Conservation (phyloP, 2,888 invertebrate species). For the Caenorhabditis wallacei region DNA sequence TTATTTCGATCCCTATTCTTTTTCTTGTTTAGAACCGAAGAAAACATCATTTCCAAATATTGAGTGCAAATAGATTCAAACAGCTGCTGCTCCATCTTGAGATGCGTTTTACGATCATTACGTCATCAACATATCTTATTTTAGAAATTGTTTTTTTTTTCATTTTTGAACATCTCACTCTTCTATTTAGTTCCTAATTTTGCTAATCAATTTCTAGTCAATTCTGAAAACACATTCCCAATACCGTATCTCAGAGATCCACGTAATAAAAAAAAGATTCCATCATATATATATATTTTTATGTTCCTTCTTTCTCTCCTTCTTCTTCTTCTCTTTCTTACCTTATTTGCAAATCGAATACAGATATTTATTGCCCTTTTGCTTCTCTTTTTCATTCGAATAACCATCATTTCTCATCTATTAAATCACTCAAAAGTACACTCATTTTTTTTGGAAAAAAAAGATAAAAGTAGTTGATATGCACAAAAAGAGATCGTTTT, state of each 20-base stretch:
- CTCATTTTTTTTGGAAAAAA: neutral
- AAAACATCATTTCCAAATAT: neutral
- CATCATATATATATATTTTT: too few species aligned
- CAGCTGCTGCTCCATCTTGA: slow-evolving; percentile 12
- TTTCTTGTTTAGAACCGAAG: neutral
- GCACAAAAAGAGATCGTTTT: slow-evolving; percentile 8
- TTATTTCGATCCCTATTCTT: neutral
- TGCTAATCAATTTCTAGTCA: too few species aligned
- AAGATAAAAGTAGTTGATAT: neutral
- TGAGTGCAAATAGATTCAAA: slow-evolving; percentile 7
- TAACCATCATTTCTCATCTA: neutral
- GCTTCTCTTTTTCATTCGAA: slow-evolving; percentile 1
- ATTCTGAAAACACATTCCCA: too few species aligned
- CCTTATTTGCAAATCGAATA: too few species aligned
- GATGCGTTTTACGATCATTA: neutral
- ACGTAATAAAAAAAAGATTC: too few species aligned
- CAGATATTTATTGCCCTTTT: neutral
- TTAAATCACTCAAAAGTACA: slow-evolving; percentile 42
- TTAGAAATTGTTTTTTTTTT: neutral
- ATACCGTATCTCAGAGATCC: too few species aligned
- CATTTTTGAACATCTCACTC: too few species aligned
- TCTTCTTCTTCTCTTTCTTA: too few species aligned
- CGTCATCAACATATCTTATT: neutral
- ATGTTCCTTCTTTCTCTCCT: too few species aligned
- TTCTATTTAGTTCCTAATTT: too few species aligned